A percentile compares a stretch with the other conserved stretches of the same genome.
These are phyloP conservation scores for Holothuria glaberrima DNA, from an alignment of 35 echinoderm and acorn worm genomes.

Conservation along the genomic window DNA sequence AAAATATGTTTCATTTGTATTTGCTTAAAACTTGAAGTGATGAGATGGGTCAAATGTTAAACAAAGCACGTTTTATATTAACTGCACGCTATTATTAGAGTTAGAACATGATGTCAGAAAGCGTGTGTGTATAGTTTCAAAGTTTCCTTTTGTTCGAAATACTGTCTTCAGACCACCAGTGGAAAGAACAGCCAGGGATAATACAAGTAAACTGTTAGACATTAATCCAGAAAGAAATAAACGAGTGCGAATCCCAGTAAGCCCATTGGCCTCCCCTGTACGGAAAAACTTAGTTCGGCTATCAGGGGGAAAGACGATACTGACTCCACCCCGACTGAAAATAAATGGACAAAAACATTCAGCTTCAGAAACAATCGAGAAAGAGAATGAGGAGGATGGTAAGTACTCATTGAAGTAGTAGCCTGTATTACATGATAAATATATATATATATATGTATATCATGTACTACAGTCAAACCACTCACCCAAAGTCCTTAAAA, in stretches of 20 bases:
- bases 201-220: not conserved
- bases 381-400: constrained; percentile 18
- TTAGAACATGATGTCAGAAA: too few relatives aligned
- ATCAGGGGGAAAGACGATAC: constrained; percentile 13
- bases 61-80: too few relatives aligned
- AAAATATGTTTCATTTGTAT: too few relatives aligned
- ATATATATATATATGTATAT: too few relatives aligned
- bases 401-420: too few relatives aligned
- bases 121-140: too few relatives aligned
- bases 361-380: not conserved
- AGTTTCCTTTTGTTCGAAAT: not conserved
- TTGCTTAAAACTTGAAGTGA: too few relatives aligned
- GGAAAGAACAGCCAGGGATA: constrained; percentile 22
- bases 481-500: too few relatives aligned
- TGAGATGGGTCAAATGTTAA: too few relatives aligned
- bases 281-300: constrained; percentile 1
- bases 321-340: constrained; percentile 38
- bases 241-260: not conserved
- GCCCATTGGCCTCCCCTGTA: constrained; percentile 29
- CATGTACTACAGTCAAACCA: too few relatives aligned
- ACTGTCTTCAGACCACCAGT: constrained; percentile 27
- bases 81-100: too few relatives aligned
- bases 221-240: constrained; percentile 38
- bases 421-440: too few relatives aligned
- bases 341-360: not conserved